phyloP scores from a whole-genome alignment of 1,140 invertebrate species.

The Heterodera carotae region DNA sequence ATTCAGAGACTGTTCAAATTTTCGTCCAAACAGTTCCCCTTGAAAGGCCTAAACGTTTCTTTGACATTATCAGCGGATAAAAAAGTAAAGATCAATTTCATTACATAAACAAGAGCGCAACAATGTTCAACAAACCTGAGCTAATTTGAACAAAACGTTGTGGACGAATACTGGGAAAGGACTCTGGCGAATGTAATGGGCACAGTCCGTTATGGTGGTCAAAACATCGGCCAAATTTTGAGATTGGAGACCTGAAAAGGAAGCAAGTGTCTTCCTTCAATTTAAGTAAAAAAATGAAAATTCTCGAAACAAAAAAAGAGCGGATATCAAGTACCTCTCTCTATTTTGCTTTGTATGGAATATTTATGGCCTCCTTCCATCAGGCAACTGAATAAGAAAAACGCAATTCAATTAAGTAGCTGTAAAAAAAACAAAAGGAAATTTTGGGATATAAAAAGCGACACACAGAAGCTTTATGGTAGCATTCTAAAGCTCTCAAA shows the following conservation, averaged over 20 bases:
- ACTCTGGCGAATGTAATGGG: constrained; percentile 46
- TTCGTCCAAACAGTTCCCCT: constrained; percentile 36
- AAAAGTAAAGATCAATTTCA: neutral
- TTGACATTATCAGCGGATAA: too few relatives aligned
- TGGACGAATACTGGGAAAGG: constrained; percentile 55
- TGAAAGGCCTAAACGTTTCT: constrained; percentile 39
- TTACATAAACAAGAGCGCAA: constrained; percentile 10
- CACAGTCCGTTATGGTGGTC: constrained; percentile 45
- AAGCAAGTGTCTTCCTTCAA: too few relatives aligned
- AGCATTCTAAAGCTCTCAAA: too few relatives aligned
- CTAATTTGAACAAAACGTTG: constrained; percentile 46
- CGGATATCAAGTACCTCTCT: neutral
- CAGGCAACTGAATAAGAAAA: too few relatives aligned
- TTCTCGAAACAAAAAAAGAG: neutral
- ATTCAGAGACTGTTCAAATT: constrained; percentile 45
- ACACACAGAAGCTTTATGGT: too few relatives aligned
- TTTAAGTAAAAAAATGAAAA: neutral
- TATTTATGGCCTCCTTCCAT: neutral
- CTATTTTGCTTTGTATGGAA: constrained; percentile 7
- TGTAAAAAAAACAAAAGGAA: too few relatives aligned
- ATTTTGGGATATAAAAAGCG: too few relatives aligned
- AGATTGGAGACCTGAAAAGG: constrained; percentile 43
- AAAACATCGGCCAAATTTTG: constrained; percentile 37
- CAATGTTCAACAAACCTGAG: constrained; percentile 29
- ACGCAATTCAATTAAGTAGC: too few relatives aligned